Evolutionary conservation across 2,888 invertebrate species (phyloP), one percentile per base, ranked within the genome.

Genomic region (Polydrusus cervinus): DNA sequence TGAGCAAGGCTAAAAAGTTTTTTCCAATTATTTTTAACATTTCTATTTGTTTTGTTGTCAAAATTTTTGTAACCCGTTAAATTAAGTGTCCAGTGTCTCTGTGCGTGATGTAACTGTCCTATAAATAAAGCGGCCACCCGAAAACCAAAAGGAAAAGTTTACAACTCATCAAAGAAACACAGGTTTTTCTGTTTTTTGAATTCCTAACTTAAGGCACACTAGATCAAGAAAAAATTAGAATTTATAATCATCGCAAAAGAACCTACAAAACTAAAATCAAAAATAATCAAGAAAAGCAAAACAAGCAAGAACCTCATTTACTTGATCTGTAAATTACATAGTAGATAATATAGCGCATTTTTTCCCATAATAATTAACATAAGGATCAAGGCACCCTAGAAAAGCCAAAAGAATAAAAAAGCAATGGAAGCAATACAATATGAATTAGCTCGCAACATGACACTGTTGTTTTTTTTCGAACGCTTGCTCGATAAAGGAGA

Each of bases 381-480:
- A 51, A 62, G 49, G 38, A 69, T 69, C 45, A 40, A 14, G 20
- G 14, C 3, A 18, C 55, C 6, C 7, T 30, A 16, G 6, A 13
- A 20, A 62, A n/a, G 20, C 1, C 1, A 53, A 55, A 60, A 43
- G 7, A 40, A 53, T 16, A 62, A 57, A 16, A 0, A 38, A 77
- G 57, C 30, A 13, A 97, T 97, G 96, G 96, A 97, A 88, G 95
- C 95, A 87, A 93, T 95, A 89, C 96, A 97, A 89, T 97, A 97
- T 89, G 97, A 97, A 90, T 91, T 94, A 89, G 94, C 96, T 84
- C 91, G 96, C 86, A 97, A 98, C 88, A 94, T 96, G 93, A 98
- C 98, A 83, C 90, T 99, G 86, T 91, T 99, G 86, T 99, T 99
- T 90, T 99, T 99, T 89, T 94, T 99, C 87, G 99, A 99, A 90